A percentile compares a stretch with the other conserved stretches of the same genome.
Evolutionary conservation across 2,888 invertebrate species (phyloP).

Genomic region (Octodonta nipae): DNA sequence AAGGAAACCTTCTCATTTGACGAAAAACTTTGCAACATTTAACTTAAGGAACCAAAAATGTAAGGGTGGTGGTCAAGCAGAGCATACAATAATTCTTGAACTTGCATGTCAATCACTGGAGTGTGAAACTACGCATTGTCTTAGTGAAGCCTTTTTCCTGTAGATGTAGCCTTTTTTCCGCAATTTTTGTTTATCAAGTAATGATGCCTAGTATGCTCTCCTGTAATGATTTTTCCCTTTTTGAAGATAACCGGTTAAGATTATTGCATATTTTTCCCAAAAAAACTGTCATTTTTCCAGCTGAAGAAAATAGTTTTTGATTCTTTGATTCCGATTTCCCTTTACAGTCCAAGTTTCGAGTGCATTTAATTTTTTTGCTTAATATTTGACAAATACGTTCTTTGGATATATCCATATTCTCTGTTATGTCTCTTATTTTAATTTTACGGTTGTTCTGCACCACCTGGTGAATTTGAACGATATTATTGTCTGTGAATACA

Average conservation of each 20-base stretch:
- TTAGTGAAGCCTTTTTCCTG: too few species aligned
- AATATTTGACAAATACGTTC: too few species aligned
- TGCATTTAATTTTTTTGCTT: neutral
- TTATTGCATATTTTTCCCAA: neutral
- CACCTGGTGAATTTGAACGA: slow-evolving; percentile 1
- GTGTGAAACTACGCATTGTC: neutral
- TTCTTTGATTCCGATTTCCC: neutral
- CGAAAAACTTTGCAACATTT: neutral
- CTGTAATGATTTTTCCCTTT: slow-evolving; percentile 1
- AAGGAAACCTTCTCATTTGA: neutral
- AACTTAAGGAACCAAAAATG: neutral
- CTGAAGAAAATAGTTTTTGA: neutral
- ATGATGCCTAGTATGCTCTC: too few species aligned
- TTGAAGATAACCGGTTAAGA: neutral
- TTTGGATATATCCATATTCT: neutral
- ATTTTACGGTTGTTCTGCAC: neutral
- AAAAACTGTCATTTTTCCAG: slow-evolving; percentile 1
- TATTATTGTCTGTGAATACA: neutral
- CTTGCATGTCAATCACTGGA: neutral
- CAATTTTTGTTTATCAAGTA: too few species aligned
- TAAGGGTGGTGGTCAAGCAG: neutral
- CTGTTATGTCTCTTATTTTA: neutral
- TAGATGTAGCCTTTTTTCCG: too few species aligned
- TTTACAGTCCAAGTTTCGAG: slow-evolving; percentile 1
- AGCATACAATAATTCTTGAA: neutral